phyloP scores from a whole-genome alignment of 1,140 invertebrate species.

The Scaptomyza montana region DNA sequence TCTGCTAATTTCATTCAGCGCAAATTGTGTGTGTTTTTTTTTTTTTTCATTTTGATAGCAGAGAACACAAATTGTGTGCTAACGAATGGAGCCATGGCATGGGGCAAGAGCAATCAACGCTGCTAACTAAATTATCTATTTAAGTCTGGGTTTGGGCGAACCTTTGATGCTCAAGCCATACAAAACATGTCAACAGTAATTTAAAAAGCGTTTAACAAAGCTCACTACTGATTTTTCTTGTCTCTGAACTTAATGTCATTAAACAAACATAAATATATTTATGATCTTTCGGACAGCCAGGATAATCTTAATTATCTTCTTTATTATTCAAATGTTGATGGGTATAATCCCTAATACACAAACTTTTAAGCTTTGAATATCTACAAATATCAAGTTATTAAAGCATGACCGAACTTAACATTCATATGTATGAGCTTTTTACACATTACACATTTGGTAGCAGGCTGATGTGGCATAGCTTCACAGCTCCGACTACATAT shows the following conservation, averaged over 20 bases:
- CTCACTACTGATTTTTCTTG: no score
- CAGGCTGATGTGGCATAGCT: slow-evolving; percentile 22
- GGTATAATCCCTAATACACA: not conserved
- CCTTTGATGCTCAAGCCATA: not conserved
- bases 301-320: not conserved
- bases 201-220: no score
- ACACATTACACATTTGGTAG: slow-evolving; percentile 56
- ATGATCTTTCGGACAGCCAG: no score
- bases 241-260: not conserved
- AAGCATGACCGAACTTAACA: slow-evolving; percentile 50
- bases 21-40: slow-evolving; percentile 37
- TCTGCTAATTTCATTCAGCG: slow-evolving; percentile 57
- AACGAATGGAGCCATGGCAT: slow-evolving; percentile 31
- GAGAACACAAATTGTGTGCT: slow-evolving; percentile 38
- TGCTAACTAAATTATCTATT: not conserved
- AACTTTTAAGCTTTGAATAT: not conserved
- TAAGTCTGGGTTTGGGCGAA: not conserved
- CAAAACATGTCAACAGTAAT: not conserved
- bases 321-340: not conserved
- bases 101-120: slow-evolving; percentile 40
- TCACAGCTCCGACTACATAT: no score
- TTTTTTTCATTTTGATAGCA: not conserved
- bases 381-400: slow-evolving; percentile 52
- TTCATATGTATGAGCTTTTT: slow-evolving; percentile 42
- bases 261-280: not conserved